A percentile compares a stretch with the other conserved stretches of the same genome.
phyloP scores from a whole-genome alignment of 1,140 invertebrate genomes.

The Paraescarpia echinospica region DNA sequence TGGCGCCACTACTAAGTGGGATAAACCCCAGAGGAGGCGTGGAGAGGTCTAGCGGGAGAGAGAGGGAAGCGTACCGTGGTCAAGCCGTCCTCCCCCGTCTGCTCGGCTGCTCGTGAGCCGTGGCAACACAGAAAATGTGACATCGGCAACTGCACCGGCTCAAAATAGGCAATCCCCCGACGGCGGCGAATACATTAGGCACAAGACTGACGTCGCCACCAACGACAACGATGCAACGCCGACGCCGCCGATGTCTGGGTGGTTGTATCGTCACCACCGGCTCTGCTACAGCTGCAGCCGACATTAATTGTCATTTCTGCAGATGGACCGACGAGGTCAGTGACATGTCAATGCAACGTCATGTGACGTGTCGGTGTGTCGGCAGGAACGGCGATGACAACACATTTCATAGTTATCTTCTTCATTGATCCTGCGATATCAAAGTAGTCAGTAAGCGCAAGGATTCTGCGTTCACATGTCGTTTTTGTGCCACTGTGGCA shows the following conservation, averaged over 20 bases:
- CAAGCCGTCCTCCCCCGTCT: background rate
- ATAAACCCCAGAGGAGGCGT: background rate
- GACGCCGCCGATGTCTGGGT: background rate
- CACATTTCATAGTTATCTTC: background rate
- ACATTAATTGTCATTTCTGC: slow-evolving; percentile 6
- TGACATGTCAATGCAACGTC: background rate
- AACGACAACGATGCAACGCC: background rate
- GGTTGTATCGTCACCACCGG: background rate
- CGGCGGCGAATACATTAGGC: background rate
- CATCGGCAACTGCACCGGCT: background rate
- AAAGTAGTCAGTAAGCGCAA: background rate
- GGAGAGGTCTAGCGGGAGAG: background rate
- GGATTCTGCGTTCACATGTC: background rate
- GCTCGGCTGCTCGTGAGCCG: background rate
- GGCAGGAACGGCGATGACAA: background rate
- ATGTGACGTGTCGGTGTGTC: background rate
- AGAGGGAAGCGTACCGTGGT: background rate
- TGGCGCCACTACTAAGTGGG: background rate
- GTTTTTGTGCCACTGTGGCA: background rate
- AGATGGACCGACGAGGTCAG: background rate
- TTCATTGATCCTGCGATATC: background rate
- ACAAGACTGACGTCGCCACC: background rate
- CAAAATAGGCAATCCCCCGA: background rate
- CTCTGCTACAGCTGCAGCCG: background rate
- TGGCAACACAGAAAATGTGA: background rate